Evolutionary conservation across 1,140 invertebrate species (phyloP).

Genomic region (Zaprionus davidi): DNA sequence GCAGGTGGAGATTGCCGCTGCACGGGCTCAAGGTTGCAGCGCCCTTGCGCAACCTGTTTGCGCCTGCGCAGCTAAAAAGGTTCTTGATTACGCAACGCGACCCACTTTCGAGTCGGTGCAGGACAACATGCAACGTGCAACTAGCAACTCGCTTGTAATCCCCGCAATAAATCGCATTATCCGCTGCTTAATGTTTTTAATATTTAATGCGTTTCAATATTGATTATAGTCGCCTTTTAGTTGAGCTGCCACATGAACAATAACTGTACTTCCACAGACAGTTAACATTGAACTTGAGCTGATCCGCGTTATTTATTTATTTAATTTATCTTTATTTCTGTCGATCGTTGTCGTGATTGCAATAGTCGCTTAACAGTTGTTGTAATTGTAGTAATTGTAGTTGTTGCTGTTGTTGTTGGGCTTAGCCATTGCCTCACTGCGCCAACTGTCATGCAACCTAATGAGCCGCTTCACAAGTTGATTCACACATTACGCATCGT

Average conservation of each 20-base stretch:
- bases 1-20: conserved; percentile 71
- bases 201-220: conserved; percentile 26
- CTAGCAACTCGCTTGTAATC: conserved; percentile 34
- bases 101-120: conserved; percentile 55
- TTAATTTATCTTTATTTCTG: conserved; percentile 12
- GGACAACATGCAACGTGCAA: background rate
- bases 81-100: conserved; percentile 74
- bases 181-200: conserved; percentile 35
- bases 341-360: conserved; percentile 22
- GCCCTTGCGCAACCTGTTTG: conserved; percentile 78
- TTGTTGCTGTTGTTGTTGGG: conserved; percentile 17
- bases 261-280: conserved; percentile 21
- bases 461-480: conserved; percentile 45
- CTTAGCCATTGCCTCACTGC: conserved; percentile 28
- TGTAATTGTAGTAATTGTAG: conserved; percentile 14
- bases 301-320: conserved; percentile 31
- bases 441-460: conserved; percentile 58
- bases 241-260: conserved; percentile 1
- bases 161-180: conserved; percentile 49
- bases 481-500: conserved; percentile 27
- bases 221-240: background rate
- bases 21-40: conserved; percentile 57
- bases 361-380: conserved; percentile 8
- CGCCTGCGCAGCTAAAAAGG: conserved; percentile 51
- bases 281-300: conserved; percentile 60